Base-by-base conservation (phyloP, 2,113 vertebrate species). In the Burhinus oedicnemus region DNA sequence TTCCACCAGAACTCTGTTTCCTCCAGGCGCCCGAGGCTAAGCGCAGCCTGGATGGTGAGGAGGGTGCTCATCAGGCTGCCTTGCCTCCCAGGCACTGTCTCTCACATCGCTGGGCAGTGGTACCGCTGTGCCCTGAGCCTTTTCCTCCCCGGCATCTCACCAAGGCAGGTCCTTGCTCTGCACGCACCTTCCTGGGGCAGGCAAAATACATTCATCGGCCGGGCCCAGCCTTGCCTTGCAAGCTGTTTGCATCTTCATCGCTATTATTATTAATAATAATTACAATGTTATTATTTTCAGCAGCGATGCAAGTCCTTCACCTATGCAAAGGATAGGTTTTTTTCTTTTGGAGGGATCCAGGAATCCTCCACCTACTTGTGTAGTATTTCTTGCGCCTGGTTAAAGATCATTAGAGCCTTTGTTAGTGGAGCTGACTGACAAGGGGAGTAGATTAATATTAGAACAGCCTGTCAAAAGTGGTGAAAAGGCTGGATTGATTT, bases 401-500 rank as follows among this genome's bases (percentile, higher is more conserved):
- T 98, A 97, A 97, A 97, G 97, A 97, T 97, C 98, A 95, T 98
- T 97, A 97, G 93, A 95, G 96, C 96, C 96, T 97, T 96, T 97
- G 97, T 96, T 94, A 97, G 96, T 15, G 42, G 74, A 55, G 81
- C 94, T 97, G 97, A 96, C 90, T 97, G 97, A 98, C 98, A 97
- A 95, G 97, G 97, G 95, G 89, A 98, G 96, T 89, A 96, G 98
- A 98, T 98, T 98, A 98, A 98, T 97, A 98, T 98, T 97, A 97
- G 98, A 98, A 96, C 91, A 95, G 91, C 92, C 97, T 98, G 98
- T 98, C 98, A 98, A 96, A 96, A 97, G 95, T 89, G 97, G 96
- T 96, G 97, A 91, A 97, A 97, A 97, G 97, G 97, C 86, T 21
- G 97, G 96, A 98, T 98, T 98, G 98, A 98, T 98, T 97, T 98